Base-by-base conservation (phyloP, 2,888 invertebrate genomes). In the Nebria salina region DNA sequence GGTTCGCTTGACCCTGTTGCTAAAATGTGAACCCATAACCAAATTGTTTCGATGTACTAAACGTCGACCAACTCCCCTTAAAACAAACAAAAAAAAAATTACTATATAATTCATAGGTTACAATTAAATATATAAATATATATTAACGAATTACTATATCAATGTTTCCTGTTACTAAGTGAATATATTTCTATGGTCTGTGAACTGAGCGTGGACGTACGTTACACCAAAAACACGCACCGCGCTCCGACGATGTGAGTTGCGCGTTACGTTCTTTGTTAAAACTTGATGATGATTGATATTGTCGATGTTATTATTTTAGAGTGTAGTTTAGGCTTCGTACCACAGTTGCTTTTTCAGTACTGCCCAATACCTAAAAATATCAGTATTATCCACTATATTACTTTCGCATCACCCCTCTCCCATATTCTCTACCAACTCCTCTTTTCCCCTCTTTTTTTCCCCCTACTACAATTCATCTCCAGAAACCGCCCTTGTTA, bases 81-180 rank as follows among this genome's bases (percentile, higher is more conserved):
- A 80, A 75, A 75, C 54, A 64, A 80, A 75, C 80, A 80, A 80
- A 75, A 70, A 75, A 42, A 79, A 15, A 25, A 26, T 68, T n/a
- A 68, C 68, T 78, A 82, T 54, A 54, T 54, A 54, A 54, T 11
- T 54, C 66, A 74, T 82, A 77, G 75, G 79, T 77, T 77, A 81
- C 68, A 81, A 77, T 77, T 75, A 76, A 76, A 80, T 76, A 76
- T 80, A 82, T 81, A 77, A 81, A 78, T 74, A 77, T 81, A 41
- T 73, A 81, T 68, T 81, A 76, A 76, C 76, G 76, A 81, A 81
- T 81, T 74, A 88, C 88, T 89, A 89, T 89, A 89, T 89, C 88
- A 89, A 89, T 89, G 89, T 89, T 89, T 89, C 89, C 88, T 89
- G 89, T 89, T 89, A 89, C 87, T 87, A 87, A 87, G 87, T 89